Percentiles rank a stretch among this genome's conserved stretches.
These are phyloP conservation scores for Cyphomyrus discorhynchus DNA, from an alignment of 2,113 vertebrate species.

Conservation along the genomic window DNA sequence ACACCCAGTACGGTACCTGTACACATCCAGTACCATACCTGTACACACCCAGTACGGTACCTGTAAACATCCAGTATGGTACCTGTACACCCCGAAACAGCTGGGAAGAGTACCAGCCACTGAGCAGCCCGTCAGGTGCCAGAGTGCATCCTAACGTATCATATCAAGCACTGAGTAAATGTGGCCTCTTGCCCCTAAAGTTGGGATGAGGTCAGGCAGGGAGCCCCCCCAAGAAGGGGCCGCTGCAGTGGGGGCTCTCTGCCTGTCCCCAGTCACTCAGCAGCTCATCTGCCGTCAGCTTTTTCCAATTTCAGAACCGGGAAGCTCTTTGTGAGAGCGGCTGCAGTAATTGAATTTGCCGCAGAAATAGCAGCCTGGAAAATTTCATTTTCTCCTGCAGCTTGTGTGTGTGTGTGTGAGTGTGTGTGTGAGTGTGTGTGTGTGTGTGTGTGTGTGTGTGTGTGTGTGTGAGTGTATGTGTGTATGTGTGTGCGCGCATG, in stretches of 20 bases:
- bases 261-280: constrained; percentile 82
- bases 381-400: constrained; percentile 88
- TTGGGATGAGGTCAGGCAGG: neutral
- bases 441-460: constrained; percentile 9
- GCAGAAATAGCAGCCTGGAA: constrained; percentile 95
- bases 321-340: constrained; percentile 90
- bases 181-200: neutral
- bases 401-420: constrained; percentile 19
- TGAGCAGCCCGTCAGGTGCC: neutral
- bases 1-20: too few species aligned
- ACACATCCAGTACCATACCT: neutral
- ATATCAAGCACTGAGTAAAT: constrained; percentile 16
- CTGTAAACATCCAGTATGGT: neutral
- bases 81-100: too few species aligned
- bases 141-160: neutral
- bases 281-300: constrained; percentile 90
- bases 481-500: too few species aligned
- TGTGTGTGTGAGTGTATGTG: constrained; percentile 6
- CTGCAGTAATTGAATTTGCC: constrained; percentile 99
- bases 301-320: constrained; percentile 95
- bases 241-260: constrained; percentile 46
- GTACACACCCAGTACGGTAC: neutral
- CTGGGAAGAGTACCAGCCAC: neutral
- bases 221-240: neutral
- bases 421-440: constrained; percentile 19